A percentile compares a stretch with the other conserved stretches of the same genome.
phyloP scores from a whole-genome alignment of 2,888 invertebrate genomes.

The Gerris lacustris region DNA sequence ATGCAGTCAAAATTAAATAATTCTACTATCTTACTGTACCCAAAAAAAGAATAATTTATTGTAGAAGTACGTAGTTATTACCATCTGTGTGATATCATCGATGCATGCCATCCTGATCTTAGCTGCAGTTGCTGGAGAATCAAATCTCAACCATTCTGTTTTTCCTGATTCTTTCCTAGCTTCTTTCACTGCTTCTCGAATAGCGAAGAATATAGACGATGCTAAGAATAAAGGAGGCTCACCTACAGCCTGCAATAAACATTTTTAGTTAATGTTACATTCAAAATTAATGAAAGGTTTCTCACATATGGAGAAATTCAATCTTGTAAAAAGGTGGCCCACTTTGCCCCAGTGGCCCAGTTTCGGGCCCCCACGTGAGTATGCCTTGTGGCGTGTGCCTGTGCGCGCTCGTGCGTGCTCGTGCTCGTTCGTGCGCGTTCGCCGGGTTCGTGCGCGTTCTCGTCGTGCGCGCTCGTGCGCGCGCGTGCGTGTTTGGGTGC shows the following conservation, averaged over 20 bases:
- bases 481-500: no score
- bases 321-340: no score
- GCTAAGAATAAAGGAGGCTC: slow-evolving; percentile 90
- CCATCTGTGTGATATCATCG: slow-evolving; percentile 68
- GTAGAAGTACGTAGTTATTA: slow-evolving; percentile 35
- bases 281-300: not conserved
- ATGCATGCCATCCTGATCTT: slow-evolving; percentile 79
- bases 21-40: not conserved
- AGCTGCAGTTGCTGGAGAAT: slow-evolving; percentile 79
- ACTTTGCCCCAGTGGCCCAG: no score
- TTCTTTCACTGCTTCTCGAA: slow-evolving; percentile 71
- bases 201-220: slow-evolving; percentile 77
- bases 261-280: not conserved
- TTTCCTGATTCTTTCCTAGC: slow-evolving; percentile 60
- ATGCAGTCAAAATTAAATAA: not conserved
- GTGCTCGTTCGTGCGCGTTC: no score
- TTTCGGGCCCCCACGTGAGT: no score
- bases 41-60: not conserved
- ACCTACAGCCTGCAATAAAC: slow-evolving; percentile 65
- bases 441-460: no score
- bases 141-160: slow-evolving; percentile 48
- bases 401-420: no score
- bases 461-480: no score
- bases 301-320: not conserved
- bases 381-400: no score